phyloP scores from a whole-genome alignment of 2,888 invertebrate species.

The Heliconius ismenius region DNA sequence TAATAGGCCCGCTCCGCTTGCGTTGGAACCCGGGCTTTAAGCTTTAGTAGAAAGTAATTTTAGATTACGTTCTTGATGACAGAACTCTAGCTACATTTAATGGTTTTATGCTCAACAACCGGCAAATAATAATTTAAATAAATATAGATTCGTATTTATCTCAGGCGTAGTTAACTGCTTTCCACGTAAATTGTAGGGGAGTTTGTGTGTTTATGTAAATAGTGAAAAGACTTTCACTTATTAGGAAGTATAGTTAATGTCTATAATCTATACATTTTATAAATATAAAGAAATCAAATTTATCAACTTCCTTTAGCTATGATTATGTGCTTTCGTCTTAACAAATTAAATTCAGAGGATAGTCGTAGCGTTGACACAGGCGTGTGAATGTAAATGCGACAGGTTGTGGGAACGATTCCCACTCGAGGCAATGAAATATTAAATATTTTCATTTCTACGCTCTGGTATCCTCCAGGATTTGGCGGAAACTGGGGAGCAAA shows the following conservation, averaged over 20 bases:
- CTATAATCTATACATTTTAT: neutral
- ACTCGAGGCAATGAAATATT: too few species aligned
- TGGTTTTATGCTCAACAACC: constrained; percentile 26
- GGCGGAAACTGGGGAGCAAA: too few species aligned
- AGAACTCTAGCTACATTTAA: constrained; percentile 13
- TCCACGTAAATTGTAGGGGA: constrained; percentile 43
- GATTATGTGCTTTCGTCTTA: neutral
- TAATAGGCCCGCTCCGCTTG: neutral
- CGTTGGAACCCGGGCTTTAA: neutral
- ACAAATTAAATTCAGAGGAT: too few species aligned
- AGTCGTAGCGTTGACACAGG: too few species aligned
- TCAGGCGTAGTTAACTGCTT: constrained; percentile 45
- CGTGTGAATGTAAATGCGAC: too few species aligned
- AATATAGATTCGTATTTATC: constrained; percentile 21
- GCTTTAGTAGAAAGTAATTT: constrained; percentile 12
- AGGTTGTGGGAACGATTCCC: too few species aligned
- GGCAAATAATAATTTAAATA: constrained; percentile 30
- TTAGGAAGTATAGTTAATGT: constrained; percentile 4
- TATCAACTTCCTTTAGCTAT: neutral
- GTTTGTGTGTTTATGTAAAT: constrained; percentile 19
- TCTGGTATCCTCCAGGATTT: too few species aligned
- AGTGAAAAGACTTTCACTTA: constrained; percentile 23
- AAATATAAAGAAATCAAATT: neutral
- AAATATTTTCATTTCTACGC: too few species aligned
- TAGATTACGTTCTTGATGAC: constrained; percentile 5